Evolutionary conservation across 2,113 vertebrate species (phyloP).

Genomic region (Corythornis vintsioides): DNA sequence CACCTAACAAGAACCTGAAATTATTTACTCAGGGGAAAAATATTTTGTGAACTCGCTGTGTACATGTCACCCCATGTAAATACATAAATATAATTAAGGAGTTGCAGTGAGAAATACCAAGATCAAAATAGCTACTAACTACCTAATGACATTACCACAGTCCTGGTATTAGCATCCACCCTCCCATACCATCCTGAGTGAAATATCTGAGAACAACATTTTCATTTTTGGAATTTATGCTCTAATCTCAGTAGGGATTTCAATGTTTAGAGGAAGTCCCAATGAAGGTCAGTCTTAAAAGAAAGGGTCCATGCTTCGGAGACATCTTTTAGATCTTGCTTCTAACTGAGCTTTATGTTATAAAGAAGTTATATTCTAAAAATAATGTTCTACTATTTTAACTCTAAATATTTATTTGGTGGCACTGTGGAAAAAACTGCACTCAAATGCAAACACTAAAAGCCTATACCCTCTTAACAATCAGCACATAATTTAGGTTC

Average conservation of each 20-base stretch:
- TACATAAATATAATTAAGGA: neutral
- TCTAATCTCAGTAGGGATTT: neutral
- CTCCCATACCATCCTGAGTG: neutral
- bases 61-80: neutral
- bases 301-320: rapidly evolving
- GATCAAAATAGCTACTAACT: neutral
- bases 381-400: neutral
- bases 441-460: neutral
- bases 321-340: neutral
- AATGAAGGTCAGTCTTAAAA: neutral
- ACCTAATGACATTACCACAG: neutral
- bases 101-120: neutral
- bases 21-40: neutral
- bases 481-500: neutral
- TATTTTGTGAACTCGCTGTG: neutral
- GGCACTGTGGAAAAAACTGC: rapidly evolving
- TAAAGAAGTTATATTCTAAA: neutral
- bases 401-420: neutral
- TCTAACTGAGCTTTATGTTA: neutral
- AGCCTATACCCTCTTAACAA: neutral
- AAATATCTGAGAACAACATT: neutral
- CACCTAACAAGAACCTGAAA: neutral
- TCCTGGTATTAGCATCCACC: neutral
- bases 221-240: neutral
- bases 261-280: neutral